phyloP scores from a whole-genome alignment of 2,113 vertebrate species.

The Oncorhynchus keta region DNA sequence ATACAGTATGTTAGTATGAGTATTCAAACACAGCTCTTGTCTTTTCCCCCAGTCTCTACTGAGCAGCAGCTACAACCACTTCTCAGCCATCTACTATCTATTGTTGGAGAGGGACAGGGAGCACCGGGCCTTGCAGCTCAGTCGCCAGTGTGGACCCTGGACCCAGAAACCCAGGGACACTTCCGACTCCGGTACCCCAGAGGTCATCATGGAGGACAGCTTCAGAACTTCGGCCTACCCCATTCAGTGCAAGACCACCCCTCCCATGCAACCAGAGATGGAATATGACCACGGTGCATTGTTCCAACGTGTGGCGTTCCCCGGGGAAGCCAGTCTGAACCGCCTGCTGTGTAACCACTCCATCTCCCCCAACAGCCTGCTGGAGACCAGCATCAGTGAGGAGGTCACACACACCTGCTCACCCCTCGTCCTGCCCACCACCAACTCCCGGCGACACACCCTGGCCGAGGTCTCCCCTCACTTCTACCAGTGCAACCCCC shows the following conservation, averaged over 20 bases:
- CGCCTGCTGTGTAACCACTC: constrained; percentile 82
- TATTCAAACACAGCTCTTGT: not conserved
- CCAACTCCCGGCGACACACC: constrained; percentile 87
- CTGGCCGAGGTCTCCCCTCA: constrained; percentile 87
- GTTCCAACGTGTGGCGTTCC: constrained; percentile 87
- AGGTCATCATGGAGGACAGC: constrained; percentile 84
- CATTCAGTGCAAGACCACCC: constrained; percentile 71
- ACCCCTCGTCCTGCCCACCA: constrained; percentile 70
- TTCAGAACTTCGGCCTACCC: constrained; percentile 76
- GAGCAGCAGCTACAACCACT: constrained; percentile 96
- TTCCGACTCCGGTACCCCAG: constrained; percentile 75
- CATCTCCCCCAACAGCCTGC: constrained; percentile 84
- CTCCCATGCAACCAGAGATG: constrained; percentile 79
- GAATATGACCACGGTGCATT: constrained; percentile 84
- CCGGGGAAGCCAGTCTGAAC: constrained; percentile 80
- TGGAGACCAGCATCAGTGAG: constrained; percentile 87
- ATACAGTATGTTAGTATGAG: too few species aligned
- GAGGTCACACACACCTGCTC: constrained; percentile 72
- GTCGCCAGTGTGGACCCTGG: constrained; percentile 74
- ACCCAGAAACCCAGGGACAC: constrained; percentile 75
- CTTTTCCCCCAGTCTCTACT: constrained; percentile 82
- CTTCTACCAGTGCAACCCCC: constrained; percentile 83
- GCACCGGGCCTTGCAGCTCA: constrained; percentile 76
- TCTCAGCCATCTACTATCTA: constrained; percentile 96
- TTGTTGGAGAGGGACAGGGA: constrained; percentile 89